A percentile compares a stretch with the other conserved stretches of the same genome.
Conservation (phyloP, 2,113 vertebrate species). For the Proteles cristata region DNA sequence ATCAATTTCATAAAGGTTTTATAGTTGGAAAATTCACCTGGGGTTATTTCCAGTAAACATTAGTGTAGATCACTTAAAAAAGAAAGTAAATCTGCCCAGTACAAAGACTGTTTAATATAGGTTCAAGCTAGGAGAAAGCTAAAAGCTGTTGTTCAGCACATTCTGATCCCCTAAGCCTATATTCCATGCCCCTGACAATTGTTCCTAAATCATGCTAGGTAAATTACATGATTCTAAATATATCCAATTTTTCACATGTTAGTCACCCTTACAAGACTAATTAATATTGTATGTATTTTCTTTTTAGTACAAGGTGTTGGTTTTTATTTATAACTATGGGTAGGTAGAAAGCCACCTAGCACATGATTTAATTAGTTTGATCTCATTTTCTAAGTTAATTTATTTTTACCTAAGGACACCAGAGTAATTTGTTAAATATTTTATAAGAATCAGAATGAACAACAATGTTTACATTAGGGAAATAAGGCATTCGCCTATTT, state of each 20-base stretch:
- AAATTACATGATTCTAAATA: conserved; percentile 24
- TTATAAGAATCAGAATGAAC: conserved; percentile 55
- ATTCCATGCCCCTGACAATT: background rate
- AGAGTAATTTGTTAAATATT: conserved; percentile 64
- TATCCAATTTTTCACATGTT: background rate
- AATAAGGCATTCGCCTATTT: conserved; percentile 50
- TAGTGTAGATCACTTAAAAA: background rate
- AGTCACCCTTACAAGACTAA: background rate
- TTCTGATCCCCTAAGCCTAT: background rate
- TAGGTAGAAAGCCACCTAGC: background rate
- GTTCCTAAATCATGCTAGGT: background rate
- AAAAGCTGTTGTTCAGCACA: background rate
- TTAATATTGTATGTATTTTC: background rate
- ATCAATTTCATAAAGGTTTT: background rate
- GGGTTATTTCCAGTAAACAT: background rate
- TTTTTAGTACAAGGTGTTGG: background rate
- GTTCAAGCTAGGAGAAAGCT: background rate
- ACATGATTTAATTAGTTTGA: conserved; percentile 43
- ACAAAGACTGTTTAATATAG: background rate
- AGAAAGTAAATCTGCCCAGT: background rate
- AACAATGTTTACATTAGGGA: conserved; percentile 23
- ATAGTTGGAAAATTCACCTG: background rate
- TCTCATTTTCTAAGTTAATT: conserved; percentile 58
- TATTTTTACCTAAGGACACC: conserved; percentile 61
- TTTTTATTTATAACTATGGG: conserved; percentile 22